Percentiles rank a stretch among this genome's conserved stretches.
Conservation (phyloP, 2,888 invertebrate species). For the Tenthredo amoena region DNA sequence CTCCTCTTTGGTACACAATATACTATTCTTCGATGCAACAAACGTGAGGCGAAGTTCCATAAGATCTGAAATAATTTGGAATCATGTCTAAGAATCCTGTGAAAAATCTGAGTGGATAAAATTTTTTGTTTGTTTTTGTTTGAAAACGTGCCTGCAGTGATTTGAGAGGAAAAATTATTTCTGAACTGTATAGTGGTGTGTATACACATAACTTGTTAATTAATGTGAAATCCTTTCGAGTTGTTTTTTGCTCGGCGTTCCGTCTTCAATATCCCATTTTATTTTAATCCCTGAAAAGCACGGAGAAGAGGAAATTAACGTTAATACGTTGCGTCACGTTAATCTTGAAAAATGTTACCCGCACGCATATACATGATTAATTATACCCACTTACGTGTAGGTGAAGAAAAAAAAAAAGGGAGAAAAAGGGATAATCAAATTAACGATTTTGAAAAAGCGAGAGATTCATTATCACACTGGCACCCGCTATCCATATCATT, state of each 20-base stretch:
- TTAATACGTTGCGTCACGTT: not conserved
- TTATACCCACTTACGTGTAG: not conserved
- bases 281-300: not conserved
- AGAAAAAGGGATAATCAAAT: not conserved
- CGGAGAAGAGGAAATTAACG: not conserved
- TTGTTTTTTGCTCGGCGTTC: not conserved
- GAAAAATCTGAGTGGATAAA: too few species aligned
- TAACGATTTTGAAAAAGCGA: not conserved
- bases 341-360: not conserved
- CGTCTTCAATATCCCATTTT: not conserved
- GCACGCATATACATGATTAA: not conserved
- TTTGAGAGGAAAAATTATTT: too few species aligned
- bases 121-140: too few species aligned
- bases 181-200: too few species aligned
- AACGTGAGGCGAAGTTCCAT: too few species aligned
- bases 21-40: too few species aligned
- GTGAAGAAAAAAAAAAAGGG: not conserved
- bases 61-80: too few species aligned
- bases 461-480: slow-evolving; percentile 1
- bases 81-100: too few species aligned
- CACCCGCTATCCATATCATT: not conserved
- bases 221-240: not conserved
- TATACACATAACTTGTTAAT: not conserved
- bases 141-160: too few species aligned
- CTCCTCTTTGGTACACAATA: too few species aligned